Conservation (phyloP, 2,113 vertebrate species). For the Callipepla californica region DNA sequence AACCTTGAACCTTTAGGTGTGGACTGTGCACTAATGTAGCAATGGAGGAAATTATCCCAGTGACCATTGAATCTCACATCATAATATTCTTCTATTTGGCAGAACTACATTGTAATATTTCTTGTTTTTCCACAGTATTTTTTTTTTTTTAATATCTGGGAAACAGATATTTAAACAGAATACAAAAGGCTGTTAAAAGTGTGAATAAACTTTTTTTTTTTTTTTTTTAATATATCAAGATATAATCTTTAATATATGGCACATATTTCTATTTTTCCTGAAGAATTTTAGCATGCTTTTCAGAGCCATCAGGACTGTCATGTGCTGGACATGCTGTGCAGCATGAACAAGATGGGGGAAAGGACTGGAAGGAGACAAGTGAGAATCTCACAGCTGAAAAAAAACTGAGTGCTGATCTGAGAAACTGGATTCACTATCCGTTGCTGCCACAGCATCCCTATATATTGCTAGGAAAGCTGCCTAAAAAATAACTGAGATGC, state of each 20-base stretch:
- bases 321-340: background rate
- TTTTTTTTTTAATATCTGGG: background rate
- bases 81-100: background rate
- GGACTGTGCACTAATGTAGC: background rate
- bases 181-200: background rate
- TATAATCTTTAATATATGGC: background rate
- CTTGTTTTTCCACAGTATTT: background rate
- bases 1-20: background rate
- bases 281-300: background rate
- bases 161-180: background rate
- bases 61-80: background rate
- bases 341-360: background rate
- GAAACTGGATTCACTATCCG: background rate
- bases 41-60: background rate
- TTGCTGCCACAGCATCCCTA: background rate
- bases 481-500: accelerated
- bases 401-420: background rate
- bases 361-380: background rate
- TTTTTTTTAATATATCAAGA: background rate
- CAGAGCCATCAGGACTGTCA: background rate
- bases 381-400: background rate
- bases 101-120: background rate
- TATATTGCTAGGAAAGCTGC: background rate
- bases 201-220: background rate
- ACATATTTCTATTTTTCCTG: background rate